phyloP scores from a whole-genome alignment of 2,797 vertebrate species.

The Smutsia temminckii region DNA sequence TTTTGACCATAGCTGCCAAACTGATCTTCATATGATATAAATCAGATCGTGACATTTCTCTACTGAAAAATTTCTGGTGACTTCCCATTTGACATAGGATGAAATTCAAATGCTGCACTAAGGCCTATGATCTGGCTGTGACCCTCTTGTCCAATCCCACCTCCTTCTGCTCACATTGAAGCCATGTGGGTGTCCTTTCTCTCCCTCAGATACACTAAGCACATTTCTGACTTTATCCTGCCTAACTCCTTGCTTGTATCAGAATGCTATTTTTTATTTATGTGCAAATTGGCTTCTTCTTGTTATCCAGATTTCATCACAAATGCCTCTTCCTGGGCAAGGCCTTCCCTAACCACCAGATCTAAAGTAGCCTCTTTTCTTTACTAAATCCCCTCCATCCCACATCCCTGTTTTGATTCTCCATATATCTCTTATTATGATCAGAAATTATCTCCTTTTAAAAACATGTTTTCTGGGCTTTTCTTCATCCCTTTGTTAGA shows the following conservation, averaged over 20 bases:
- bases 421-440: background rate
- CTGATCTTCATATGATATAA: background rate
- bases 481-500: background rate
- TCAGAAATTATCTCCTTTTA: background rate
- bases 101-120: background rate
- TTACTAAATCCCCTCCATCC: background rate
- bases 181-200: background rate
- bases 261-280: background rate
- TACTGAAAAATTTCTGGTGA: background rate
- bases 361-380: background rate
- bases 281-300: background rate
- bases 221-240: background rate
- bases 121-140: background rate
- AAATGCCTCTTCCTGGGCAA: background rate
- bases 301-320: background rate
- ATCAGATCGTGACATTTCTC: background rate
- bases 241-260: background rate
- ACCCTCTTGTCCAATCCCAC: background rate
- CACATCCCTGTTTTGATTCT: background rate
- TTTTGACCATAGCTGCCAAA: background rate
- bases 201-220: background rate
- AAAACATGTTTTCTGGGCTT: background rate
- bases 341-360: background rate
- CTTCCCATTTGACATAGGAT: background rate
- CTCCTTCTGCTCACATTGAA: background rate